Evolutionary conservation across 2,888 invertebrate species (phyloP).

Genomic region (Alloscopus bannaensis): DNA sequence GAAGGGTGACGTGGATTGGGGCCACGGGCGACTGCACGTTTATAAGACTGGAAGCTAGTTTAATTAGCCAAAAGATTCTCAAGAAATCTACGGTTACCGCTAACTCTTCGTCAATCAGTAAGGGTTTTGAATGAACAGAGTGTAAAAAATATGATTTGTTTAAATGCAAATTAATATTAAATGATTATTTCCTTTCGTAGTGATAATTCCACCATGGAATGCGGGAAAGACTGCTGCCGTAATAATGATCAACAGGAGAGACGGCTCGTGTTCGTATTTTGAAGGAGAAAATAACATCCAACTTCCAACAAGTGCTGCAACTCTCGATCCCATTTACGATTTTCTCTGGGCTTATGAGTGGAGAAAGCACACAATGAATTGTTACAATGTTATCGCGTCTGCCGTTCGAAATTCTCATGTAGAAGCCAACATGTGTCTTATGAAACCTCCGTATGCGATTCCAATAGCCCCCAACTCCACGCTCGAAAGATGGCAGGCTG

Average conservation of each 20-base stretch:
- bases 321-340: constrained; percentile 94
- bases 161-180: neutral
- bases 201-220: constrained; percentile 84
- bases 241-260: constrained; percentile 85
- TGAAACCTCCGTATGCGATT: constrained; percentile 73
- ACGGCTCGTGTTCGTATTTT: constrained; percentile 92
- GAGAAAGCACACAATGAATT: constrained; percentile 80
- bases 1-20: constrained; percentile 94
- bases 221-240: constrained; percentile 65
- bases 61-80: constrained; percentile 93
- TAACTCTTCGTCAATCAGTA: constrained; percentile 70
- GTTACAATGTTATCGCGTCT: constrained; percentile 89
- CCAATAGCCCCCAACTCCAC: constrained; percentile 72
- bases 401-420: constrained; percentile 78
- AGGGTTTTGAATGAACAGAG: neutral
- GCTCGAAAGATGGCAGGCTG: constrained; percentile 78
- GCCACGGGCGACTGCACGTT: constrained; percentile 98
- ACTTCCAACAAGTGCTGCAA: constrained; percentile 86
- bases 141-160: neutral
- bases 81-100: constrained; percentile 92
- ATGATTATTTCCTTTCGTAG: constrained; percentile 76
- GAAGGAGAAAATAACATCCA: constrained; percentile 88
- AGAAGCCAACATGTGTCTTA: constrained; percentile 71
- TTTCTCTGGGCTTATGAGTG: constrained; percentile 90
- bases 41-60: constrained; percentile 91